Conservation (phyloP, 2,797 vertebrate genomes). For the Salarias fasciatus region DNA sequence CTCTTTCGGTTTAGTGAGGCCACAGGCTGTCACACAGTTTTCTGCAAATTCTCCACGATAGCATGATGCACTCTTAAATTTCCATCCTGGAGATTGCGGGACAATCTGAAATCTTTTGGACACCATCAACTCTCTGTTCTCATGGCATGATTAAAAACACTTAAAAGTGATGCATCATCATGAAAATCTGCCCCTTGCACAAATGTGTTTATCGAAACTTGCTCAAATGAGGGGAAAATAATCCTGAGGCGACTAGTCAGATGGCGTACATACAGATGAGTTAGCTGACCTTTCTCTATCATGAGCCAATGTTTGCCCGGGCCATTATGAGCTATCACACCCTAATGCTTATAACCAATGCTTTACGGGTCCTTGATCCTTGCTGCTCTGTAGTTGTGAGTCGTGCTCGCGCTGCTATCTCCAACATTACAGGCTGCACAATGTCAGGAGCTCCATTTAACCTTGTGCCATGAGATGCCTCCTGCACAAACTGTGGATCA, state of each 20-base stretch:
- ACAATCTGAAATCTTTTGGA: background rate
- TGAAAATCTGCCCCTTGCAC: constrained; percentile 45
- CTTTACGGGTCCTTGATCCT: constrained; percentile 55
- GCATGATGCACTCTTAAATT: background rate
- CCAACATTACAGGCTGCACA: constrained; percentile 59
- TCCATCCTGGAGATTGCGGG: background rate
- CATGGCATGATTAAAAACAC: constrained; percentile 36
- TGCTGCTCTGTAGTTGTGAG: constrained; percentile 33
- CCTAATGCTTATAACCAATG: constrained; percentile 63
- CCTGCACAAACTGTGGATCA: constrained; percentile 56
- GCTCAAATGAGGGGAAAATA: constrained; percentile 49
- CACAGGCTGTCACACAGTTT: background rate
- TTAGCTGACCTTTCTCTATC: constrained; percentile 71
- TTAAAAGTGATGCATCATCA: constrained; percentile 46
- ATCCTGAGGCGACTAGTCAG: constrained; percentile 52
- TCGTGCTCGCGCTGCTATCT: constrained; percentile 54
- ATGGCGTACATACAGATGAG: constrained; percentile 55
- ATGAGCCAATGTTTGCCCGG: constrained; percentile 72
- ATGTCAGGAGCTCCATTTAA: constrained; percentile 72
- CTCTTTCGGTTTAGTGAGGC: background rate
- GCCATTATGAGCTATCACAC: constrained; percentile 73
- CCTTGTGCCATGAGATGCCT: constrained; percentile 66
- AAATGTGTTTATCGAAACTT: constrained; percentile 21
- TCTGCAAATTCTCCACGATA: background rate
- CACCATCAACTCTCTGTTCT: background rate